These are phyloP conservation scores for Maccullochella peelii DNA, from an alignment of 2,113 vertebrate genomes.

Conservation along the genomic window DNA sequence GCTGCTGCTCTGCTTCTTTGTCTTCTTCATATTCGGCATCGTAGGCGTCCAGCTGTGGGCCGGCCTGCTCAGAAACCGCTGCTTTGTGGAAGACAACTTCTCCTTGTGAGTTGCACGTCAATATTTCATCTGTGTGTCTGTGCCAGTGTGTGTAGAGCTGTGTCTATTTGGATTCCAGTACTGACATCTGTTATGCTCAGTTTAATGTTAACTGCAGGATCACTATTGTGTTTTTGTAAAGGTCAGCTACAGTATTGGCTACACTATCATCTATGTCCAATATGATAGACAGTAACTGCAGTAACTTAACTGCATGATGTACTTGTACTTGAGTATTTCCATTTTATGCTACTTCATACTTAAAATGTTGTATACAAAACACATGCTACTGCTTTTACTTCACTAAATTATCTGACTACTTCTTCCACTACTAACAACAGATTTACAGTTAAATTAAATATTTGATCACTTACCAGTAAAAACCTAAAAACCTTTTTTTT, in stretches of 20 bases:
- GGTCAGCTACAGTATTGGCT: background rate
- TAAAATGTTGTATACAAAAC: background rate
- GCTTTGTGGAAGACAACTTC: slow-evolving; percentile 95
- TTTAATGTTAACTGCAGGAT: background rate
- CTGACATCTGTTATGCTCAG: background rate
- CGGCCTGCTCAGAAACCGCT: slow-evolving; percentile 95
- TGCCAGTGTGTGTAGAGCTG: background rate
- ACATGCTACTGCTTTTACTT: too few relatives aligned
- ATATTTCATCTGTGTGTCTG: background rate
- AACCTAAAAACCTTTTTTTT: too few relatives aligned
- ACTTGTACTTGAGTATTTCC: background rate
- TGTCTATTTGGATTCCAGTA: background rate
- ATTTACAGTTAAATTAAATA: too few relatives aligned
- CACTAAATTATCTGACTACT: too few relatives aligned
- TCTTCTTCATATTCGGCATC: slow-evolving; percentile 99
- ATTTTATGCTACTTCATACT: background rate
- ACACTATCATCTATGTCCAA: background rate
- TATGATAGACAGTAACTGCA: background rate
- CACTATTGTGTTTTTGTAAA: background rate
- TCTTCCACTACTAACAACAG: too few relatives aligned
- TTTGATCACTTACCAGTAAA: too few relatives aligned
- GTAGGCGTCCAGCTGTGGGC: slow-evolving; percentile 98
- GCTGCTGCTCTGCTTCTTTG: slow-evolving; percentile 98
- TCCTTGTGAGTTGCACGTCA: slow-evolving; percentile 89
- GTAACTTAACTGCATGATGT: background rate